phyloP scores from a whole-genome alignment of 1,140 invertebrate genomes.

The Ceratina calcarata region DNA sequence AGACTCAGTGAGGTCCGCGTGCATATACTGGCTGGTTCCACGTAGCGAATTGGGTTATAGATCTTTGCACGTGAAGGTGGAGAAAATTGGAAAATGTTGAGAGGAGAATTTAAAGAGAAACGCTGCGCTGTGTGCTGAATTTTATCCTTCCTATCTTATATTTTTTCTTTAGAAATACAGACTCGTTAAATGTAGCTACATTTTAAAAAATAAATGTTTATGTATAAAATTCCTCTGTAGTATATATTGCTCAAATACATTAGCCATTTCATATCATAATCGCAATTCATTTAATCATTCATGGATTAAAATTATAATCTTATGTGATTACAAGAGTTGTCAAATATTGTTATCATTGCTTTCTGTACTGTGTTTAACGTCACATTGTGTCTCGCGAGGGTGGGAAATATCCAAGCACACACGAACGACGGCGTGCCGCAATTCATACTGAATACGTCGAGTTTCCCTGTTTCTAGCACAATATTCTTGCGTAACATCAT shows the following conservation, averaged over 20 bases:
- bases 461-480: conserved; percentile 3
- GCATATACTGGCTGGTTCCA: not conserved
- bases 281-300: too few relatives aligned
- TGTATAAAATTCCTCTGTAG: not conserved
- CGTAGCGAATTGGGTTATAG: not conserved
- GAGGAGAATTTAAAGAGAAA: conserved; percentile 1
- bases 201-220: too few relatives aligned
- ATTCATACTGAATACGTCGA: conserved; percentile 17
- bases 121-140: not conserved
- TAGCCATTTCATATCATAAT: too few relatives aligned
- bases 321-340: too few relatives aligned
- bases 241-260: too few relatives aligned
- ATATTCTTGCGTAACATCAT: conserved; percentile 37
- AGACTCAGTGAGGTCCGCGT: not conserved
- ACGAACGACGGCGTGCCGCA: too few relatives aligned
- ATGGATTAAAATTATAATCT: too few relatives aligned
- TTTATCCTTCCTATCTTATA: not conserved
- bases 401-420: too few relatives aligned
- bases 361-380: too few relatives aligned
- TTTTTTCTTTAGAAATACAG: too few relatives aligned
- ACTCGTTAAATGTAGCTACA: not conserved
- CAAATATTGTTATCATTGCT: too few relatives aligned
- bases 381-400: too few relatives aligned
- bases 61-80: conserved; percentile 12
- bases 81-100: conserved; percentile 6